Percentiles rank a stretch among this genome's conserved stretches.
Evolutionary conservation across 2,113 vertebrate genomes (phyloP).

Genomic region (Arvicanthis niloticus): DNA sequence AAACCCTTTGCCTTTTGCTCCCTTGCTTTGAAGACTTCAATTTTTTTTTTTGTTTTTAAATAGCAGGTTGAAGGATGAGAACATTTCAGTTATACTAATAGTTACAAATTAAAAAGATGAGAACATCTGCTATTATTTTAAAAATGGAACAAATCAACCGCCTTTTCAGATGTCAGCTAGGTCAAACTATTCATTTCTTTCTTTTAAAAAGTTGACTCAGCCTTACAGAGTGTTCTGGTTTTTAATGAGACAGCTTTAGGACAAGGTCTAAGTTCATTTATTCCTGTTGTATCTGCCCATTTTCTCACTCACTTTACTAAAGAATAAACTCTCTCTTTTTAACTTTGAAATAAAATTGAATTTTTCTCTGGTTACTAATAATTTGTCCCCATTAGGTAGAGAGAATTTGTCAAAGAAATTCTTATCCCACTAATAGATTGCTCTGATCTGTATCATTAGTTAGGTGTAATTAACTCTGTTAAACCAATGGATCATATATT

Average conservation of each 20-base stretch:
- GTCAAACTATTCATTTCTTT: constrained; percentile 56
- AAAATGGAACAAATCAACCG: constrained; percentile 52
- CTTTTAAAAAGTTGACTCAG: constrained; percentile 50
- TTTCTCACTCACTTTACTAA: constrained; percentile 60
- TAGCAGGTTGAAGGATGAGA: constrained; percentile 31
- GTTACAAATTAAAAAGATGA: constrained; percentile 62
- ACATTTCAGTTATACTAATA: constrained; percentile 48
- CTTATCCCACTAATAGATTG: constrained; percentile 41
- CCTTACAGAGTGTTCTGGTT: constrained; percentile 35
- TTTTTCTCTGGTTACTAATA: constrained; percentile 52
- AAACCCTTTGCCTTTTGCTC: neutral
- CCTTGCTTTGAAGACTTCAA: neutral
- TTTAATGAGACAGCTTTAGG: constrained; percentile 64
- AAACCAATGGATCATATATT: neutral
- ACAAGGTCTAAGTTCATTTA: constrained; percentile 43
- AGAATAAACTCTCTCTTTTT: constrained; percentile 48
- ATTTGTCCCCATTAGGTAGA: constrained; percentile 39
- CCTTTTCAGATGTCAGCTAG: constrained; percentile 58
- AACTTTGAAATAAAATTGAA: constrained; percentile 57
- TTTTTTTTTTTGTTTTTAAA: constrained; percentile 30
- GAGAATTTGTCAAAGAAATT: neutral
- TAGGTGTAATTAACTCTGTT: neutral
- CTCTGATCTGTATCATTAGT: neutral
- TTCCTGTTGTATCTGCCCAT: neutral
- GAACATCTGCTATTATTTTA: constrained; percentile 52